These are phyloP conservation scores for Apolygus lucorum DNA, from an alignment of 1,140 invertebrate species.

Conservation along the genomic window DNA sequence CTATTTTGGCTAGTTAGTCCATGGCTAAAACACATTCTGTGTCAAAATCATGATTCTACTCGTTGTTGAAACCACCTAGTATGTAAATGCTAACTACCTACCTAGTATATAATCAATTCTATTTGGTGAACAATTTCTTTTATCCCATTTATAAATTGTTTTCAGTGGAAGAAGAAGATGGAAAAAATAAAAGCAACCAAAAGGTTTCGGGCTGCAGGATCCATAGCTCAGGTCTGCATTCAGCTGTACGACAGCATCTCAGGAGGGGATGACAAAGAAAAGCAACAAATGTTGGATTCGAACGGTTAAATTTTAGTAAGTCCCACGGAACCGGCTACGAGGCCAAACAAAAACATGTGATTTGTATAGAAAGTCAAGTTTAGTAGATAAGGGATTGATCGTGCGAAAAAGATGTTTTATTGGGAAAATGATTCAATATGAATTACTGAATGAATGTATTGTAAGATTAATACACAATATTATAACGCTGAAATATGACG, in stretches of 20 bases:
- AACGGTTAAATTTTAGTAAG: background rate
- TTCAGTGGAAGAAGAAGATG: slow-evolving; percentile 59
- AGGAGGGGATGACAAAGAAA: slow-evolving; percentile 12
- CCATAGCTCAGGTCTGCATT: slow-evolving; percentile 42
- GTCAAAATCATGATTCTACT: too few species aligned
- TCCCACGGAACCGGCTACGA: too few species aligned
- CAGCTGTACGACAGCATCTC: slow-evolving; percentile 30
- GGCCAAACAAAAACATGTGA: too few species aligned
- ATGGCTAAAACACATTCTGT: too few species aligned
- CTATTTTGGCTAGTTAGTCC: too few species aligned
- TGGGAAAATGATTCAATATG: background rate
- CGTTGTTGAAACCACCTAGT: too few species aligned
- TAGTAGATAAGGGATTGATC: background rate
- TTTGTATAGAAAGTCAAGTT: background rate
- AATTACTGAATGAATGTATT: background rate
- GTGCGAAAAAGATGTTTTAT: background rate
- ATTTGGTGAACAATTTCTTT: background rate
- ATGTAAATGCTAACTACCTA: background rate
- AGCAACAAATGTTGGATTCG: background rate
- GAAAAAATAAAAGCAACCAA: slow-evolving; percentile 54
- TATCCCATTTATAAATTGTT: slow-evolving; percentile 26
- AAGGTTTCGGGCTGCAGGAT: slow-evolving; percentile 56
- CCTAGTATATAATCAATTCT: background rate
- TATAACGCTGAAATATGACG: too few species aligned
- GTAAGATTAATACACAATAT: background rate